These are phyloP conservation scores for Salmo trutta DNA, from an alignment of 2,797 vertebrate genomes.

Conservation along the genomic window DNA sequence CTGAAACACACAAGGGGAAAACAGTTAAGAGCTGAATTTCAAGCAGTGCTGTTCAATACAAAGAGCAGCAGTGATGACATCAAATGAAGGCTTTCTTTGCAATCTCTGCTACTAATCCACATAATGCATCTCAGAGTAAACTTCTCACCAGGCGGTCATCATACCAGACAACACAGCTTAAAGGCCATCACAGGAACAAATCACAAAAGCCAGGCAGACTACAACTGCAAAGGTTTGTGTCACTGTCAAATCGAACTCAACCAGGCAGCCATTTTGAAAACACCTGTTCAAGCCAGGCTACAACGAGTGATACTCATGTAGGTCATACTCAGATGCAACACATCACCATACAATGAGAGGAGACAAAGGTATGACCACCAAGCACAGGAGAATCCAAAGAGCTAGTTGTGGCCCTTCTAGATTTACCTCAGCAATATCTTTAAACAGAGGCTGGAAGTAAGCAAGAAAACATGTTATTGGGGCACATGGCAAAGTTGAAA, in stretches of 20 bases:
- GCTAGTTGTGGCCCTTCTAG: conserved; percentile 17
- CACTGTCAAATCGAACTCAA: background rate
- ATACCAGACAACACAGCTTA: background rate
- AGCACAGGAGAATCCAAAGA: background rate
- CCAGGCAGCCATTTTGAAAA: background rate
- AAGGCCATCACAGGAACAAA: background rate
- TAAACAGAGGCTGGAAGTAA: conserved; percentile 69
- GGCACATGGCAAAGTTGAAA: background rate
- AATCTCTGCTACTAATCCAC: background rate
- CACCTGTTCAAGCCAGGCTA: background rate
- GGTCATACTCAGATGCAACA: background rate
- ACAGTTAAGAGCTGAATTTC: conserved; percentile 6
- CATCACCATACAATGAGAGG: background rate
- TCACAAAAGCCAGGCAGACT: background rate
- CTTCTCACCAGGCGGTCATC: background rate
- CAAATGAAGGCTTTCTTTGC: background rate
- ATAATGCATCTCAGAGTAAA: background rate
- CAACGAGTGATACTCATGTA: no score
- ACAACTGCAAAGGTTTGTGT: background rate
- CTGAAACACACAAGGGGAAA: conserved; percentile 44
- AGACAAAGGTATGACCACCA: background rate
- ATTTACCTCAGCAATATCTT: conserved; percentile 68
- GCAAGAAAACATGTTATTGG: conserved; percentile 41
- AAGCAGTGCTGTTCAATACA: background rate
- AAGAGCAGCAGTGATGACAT: background rate